phyloP scores from a whole-genome alignment of 1,140 invertebrate genomes.

The Samia ricini region DNA sequence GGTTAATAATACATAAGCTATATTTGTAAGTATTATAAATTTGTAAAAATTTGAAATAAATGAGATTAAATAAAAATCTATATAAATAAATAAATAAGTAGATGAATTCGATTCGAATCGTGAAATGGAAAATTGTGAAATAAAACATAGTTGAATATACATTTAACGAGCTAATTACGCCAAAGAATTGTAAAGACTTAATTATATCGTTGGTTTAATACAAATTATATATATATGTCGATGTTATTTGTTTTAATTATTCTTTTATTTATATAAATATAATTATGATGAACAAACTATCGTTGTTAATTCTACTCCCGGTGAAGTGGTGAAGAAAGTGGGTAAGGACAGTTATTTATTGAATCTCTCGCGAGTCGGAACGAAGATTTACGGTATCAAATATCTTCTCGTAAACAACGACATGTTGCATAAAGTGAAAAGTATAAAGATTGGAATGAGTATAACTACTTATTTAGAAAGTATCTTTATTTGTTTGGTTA shows the following conservation, averaged over 20 bases:
- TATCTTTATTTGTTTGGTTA: no score
- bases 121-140: constrained; percentile 1
- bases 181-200: constrained; percentile 72
- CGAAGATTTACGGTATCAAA: no score
- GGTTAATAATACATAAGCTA: constrained; percentile 57
- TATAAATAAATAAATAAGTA: constrained; percentile 29
- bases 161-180: constrained; percentile 67
- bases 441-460: no score
- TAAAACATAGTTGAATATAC: constrained; percentile 3
- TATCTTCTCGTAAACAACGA: no score
- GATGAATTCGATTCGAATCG: no score
- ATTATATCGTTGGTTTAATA: constrained; percentile 75
- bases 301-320: not conserved
- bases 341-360: no score
- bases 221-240: constrained; percentile 72
- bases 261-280: not conserved
- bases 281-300: not conserved
- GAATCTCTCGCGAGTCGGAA: no score
- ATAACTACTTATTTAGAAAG: no score
- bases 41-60: constrained; percentile 45
- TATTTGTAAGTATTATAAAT: constrained; percentile 27
- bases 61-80: constrained; percentile 52
- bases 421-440: no score
- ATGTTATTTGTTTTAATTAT: constrained; percentile 44
- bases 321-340: not conserved